A percentile compares a stretch with the other conserved stretches of the same genome.
These are phyloP conservation scores for Scytalopus superciliaris DNA, from an alignment of 2,113 vertebrate genomes.

Conservation along the genomic window DNA sequence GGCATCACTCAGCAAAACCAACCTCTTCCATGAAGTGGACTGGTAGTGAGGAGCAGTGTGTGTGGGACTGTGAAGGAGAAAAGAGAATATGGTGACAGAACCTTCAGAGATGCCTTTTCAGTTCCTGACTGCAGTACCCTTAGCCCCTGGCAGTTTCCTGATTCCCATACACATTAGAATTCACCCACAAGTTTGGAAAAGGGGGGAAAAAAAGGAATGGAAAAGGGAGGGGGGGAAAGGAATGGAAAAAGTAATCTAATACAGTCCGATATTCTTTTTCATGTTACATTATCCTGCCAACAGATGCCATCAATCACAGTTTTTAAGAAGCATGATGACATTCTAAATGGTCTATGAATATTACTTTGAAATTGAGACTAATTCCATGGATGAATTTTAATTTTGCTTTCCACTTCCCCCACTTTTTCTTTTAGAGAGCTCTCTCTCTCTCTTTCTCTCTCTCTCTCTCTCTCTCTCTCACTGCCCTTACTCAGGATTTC, in stretches of 20 bases:
- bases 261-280: background rate
- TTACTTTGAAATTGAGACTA: slow-evolving; percentile 44
- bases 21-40: background rate
- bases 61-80: background rate
- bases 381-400: slow-evolving; percentile 28
- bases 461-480: rapidly evolving
- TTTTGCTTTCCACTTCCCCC: background rate
- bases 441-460: background rate
- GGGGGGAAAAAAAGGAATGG: no score
- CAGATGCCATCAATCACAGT: slow-evolving; percentile 9
- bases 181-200: background rate
- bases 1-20: background rate
- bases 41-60: background rate
- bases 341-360: slow-evolving; percentile 58
- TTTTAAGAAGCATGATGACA: slow-evolving; percentile 23
- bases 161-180: background rate
- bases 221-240: background rate
- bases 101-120: background rate
- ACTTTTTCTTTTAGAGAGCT: background rate
- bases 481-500: background rate
- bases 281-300: slow-evolving; percentile 29
- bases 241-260: slow-evolving; percentile 1
- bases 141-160: background rate
- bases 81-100: background rate
- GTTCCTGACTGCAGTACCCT: background rate